Percentiles rank a stretch among this genome's conserved stretches.
Evolutionary conservation across 2,113 vertebrate genomes (phyloP).

Genomic region (Tricholaema leucomelas): DNA sequence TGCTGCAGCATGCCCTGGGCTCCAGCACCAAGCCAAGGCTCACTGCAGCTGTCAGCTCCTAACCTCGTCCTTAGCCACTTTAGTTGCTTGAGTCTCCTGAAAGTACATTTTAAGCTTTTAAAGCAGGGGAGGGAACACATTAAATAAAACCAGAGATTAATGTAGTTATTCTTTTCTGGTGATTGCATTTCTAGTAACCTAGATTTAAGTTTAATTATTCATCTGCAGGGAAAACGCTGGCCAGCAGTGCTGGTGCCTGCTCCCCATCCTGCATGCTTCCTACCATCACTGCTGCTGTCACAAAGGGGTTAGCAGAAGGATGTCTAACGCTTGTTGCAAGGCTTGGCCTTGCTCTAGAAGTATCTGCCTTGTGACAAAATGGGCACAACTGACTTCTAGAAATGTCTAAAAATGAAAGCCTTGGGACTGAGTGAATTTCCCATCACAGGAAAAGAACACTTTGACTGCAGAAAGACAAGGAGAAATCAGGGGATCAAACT

Average conservation of each 20-base stretch:
- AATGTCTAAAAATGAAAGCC: neutral
- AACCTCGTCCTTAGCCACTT: neutral
- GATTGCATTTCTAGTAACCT: conserved; percentile 60
- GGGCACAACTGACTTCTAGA: neutral
- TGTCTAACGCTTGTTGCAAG: neutral
- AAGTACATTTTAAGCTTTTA: neutral
- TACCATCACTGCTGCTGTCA: neutral
- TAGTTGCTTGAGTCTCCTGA: neutral
- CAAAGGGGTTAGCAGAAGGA: neutral
- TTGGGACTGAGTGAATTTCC: neutral
- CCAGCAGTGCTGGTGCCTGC: neutral
- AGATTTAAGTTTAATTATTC: conserved; percentile 73
- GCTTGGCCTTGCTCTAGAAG: neutral
- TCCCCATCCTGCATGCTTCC: neutral
- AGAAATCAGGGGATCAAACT: neutral
- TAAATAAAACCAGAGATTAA: conserved; percentile 48
- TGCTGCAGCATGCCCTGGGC: neutral
- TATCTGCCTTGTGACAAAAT: neutral
- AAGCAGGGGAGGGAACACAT: neutral
- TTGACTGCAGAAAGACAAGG: neutral
- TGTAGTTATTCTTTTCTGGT: conserved; percentile 71
- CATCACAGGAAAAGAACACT: neutral
- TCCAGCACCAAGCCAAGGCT: neutral
- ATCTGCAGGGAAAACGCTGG: conserved; percentile 20
- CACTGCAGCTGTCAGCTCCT: neutral